Base-by-base conservation (phyloP, 2,888 invertebrate genomes). In the Periphyllus acericola region DNA sequence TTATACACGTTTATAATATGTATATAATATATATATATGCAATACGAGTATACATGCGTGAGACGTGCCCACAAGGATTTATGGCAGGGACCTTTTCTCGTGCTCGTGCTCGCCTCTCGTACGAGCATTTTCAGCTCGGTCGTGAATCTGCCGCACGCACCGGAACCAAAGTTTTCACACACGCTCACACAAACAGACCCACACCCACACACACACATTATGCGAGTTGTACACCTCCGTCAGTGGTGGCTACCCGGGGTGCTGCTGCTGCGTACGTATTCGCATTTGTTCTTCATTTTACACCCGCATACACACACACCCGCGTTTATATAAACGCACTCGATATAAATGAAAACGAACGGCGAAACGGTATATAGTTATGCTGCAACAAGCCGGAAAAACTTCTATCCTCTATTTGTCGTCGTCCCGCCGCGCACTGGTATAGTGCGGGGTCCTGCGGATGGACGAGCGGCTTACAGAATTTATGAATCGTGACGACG, bases 351-450 rank as follows among this genome's bases (percentile, higher is more conserved):
- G 68, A 8, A 68, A 29, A 29, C 68, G 68, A 68, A 68, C 68
- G n/a, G 25, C 9, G 29, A 3, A 25, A 25, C 8, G 29, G 68
- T n/a, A 79, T 55, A 79, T 60, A 79, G 79, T 79, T 34, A 60
- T 66, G 66, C 19, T 29, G n/a, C 66, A 40, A 21, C 34, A 36
- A 66, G 29, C 80, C 40, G 66, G 34, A 9, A 60, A 46, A 79
- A 79, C 55, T 60, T 79, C 55, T 66, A n/a, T 66, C 36, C 25
- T 66, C 66, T 80, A 80, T 80, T 80, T 80, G 80, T 80, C 80
- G 80, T 80, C 36, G n/a, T 60, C 4, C 32, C 71, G n/a, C n/a
- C n/a, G n/a, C n/a, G n/a, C n/a, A n/a, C n/a, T n/a, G n/a, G n/a
- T n/a, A n/a, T n/a, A n/a, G n/a, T n/a, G n/a, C n/a, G n/a, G n/a